phyloP scores from a whole-genome alignment of 2,888 invertebrate species.

The Synergus itoensis region DNA sequence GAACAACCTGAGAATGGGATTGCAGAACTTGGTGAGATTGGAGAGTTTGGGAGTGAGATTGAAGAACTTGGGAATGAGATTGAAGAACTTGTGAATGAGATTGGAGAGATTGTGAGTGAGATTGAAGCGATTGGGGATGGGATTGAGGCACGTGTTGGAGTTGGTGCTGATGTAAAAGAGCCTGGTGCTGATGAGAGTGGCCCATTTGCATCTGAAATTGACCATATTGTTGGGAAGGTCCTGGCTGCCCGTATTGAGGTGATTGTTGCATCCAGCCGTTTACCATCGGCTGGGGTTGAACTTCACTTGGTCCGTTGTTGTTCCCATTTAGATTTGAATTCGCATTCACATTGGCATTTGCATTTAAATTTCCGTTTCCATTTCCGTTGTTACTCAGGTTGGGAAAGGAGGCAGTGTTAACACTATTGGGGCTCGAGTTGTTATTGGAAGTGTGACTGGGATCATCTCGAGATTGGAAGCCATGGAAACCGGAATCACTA shows the following conservation, averaged over 20 bases:
- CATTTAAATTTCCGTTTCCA: conserved; percentile 51
- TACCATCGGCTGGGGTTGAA: conserved; percentile 62
- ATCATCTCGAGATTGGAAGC: conserved; percentile 73
- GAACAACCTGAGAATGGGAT: conserved; percentile 8
- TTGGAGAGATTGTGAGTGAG: not conserved
- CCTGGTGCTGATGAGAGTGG: conserved; percentile 64
- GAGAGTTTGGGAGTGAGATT: conserved; percentile 8
- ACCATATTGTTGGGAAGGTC: conserved; percentile 54
- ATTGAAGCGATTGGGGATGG: conserved; percentile 45
- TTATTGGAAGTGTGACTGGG: conserved; percentile 74
- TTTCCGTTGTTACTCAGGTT: conserved; percentile 66
- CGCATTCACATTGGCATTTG: conserved; percentile 47
- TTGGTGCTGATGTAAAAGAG: conserved; percentile 60
- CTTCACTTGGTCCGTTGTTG: conserved; percentile 51
- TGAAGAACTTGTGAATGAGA: conserved; percentile 30
- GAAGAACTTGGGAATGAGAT: conserved; percentile 20
- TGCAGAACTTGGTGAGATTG: conserved; percentile 14
- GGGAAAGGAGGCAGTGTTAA: conserved; percentile 72
- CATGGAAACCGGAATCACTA: conserved; percentile 78
- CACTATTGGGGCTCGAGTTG: conserved; percentile 73
- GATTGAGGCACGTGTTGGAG: conserved; percentile 17
- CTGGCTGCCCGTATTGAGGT: conserved; percentile 62
- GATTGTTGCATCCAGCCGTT: conserved; percentile 71
- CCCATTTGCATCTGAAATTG: conserved; percentile 59
- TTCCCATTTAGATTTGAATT: conserved; percentile 46